Conservation (phyloP, 1,140 invertebrate genomes). For the Dinoponera quadriceps region DNA sequence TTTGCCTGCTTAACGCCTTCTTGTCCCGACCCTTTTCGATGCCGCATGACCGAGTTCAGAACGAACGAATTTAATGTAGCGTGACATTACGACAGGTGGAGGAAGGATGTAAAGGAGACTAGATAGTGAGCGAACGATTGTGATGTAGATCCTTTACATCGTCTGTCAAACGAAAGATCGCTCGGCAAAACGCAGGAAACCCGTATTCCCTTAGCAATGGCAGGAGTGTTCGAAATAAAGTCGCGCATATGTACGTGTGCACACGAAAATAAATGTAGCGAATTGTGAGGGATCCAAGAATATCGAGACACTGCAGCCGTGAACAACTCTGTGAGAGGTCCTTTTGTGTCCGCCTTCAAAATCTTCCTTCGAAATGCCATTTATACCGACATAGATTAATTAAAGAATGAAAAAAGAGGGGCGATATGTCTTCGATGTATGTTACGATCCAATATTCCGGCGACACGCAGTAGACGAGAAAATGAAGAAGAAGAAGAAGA, state of each 20-base stretch:
- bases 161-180: background rate
- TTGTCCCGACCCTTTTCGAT: background rate
- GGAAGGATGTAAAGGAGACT: constrained; percentile 23
- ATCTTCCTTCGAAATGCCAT: background rate
- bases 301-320: background rate
- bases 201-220: background rate
- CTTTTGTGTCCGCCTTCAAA: no score
- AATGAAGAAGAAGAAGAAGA: background rate
- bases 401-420: constrained; percentile 12
- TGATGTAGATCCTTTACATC: constrained; percentile 8
- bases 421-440: background rate
- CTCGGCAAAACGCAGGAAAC: background rate
- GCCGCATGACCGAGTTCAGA: constrained; percentile 1
- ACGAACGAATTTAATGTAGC: constrained; percentile 41
- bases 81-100: background rate
- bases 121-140: constrained; percentile 17
- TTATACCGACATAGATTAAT: constrained; percentile 32
- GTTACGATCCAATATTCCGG: constrained; percentile 31
- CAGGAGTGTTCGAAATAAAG: background rate
- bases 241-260: background rate
- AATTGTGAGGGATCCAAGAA: background rate
- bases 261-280: background rate
- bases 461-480: background rate
- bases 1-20: constrained; percentile 22
- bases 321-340: background rate